A percentile compares a stretch with the other conserved stretches of the same genome.
Evolutionary conservation across 1,140 invertebrate species (phyloP).

Genomic region (Drosophila santomea): DNA sequence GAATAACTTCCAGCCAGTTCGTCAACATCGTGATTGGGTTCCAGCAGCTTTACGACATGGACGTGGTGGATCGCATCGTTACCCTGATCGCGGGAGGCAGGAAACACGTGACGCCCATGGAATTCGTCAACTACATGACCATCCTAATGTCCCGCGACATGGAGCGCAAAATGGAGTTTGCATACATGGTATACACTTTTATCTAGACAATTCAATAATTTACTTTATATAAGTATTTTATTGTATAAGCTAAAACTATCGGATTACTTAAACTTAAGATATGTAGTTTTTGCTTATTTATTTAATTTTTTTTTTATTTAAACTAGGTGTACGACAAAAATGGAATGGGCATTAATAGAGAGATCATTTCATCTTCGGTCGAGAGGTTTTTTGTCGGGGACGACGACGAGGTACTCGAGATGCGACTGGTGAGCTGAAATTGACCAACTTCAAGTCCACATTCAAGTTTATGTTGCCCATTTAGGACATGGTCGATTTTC

Average conservation of each 20-base stretch:
- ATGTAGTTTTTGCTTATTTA: too few relatives aligned
- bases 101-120: slow-evolving; percentile 19
- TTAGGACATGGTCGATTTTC: slow-evolving; percentile 36
- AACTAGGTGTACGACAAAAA: slow-evolving; percentile 19
- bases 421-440: slow-evolving; percentile 19
- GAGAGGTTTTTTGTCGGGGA: slow-evolving; percentile 26
- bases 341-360: slow-evolving; percentile 18
- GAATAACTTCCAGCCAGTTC: slow-evolving; percentile 15
- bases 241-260: too few relatives aligned
- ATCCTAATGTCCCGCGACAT: slow-evolving; percentile 16
- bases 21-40: slow-evolving; percentile 24
- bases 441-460: too few relatives aligned
- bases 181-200: slow-evolving; percentile 15
- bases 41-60: slow-evolving; percentile 32
- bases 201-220: too few relatives aligned
- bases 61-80: slow-evolving; percentile 28
- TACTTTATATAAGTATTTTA: too few relatives aligned
- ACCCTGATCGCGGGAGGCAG: slow-evolving; percentile 7
- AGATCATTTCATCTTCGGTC: slow-evolving; percentile 13
- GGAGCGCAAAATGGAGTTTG: slow-evolving; percentile 24
- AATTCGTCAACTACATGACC: slow-evolving; percentile 22
- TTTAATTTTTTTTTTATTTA: neutral
- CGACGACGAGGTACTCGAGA: slow-evolving; percentile 28
- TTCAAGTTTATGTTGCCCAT: fast-evolving
- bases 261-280: too few relatives aligned